Evolutionary conservation across 1,140 invertebrate genomes (phyloP).

Genomic region (Aphis craccivora): DNA sequence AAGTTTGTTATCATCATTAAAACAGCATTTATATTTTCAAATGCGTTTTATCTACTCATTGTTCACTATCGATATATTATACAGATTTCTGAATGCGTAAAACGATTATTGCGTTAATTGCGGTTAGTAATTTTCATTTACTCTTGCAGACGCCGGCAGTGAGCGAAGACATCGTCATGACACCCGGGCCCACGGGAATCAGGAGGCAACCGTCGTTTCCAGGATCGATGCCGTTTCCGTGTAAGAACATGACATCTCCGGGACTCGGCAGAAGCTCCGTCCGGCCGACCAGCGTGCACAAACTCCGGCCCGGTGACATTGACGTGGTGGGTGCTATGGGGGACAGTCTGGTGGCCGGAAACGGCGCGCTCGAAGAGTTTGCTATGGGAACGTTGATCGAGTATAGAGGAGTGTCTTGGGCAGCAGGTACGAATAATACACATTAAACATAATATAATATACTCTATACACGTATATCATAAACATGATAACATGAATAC

Average conservation of each 20-base stretch:
- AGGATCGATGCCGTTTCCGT: slow-evolving; percentile 64
- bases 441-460: not conserved
- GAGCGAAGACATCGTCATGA: slow-evolving; percentile 61
- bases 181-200: slow-evolving; percentile 59
- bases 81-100: not conserved
- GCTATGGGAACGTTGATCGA: slow-evolving; percentile 78
- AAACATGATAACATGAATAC: no score
- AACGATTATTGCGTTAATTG: not conserved
- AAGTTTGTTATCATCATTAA: no score
- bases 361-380: slow-evolving; percentile 76
- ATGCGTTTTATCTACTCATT: no score
- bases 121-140: not conserved
- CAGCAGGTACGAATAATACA: slow-evolving; percentile 67
- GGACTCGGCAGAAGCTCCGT: slow-evolving; percentile 62
- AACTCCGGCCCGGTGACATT: slow-evolving; percentile 77
- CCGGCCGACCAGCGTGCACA: slow-evolving; percentile 68
- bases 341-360: slow-evolving; percentile 80
- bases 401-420: slow-evolving; percentile 81
- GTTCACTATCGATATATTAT: no score
- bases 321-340: slow-evolving; percentile 81
- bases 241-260: slow-evolving; percentile 62
- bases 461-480: not conserved
- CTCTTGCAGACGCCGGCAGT: not conserved
- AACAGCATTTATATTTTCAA: no score
- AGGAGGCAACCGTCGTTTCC: slow-evolving; percentile 64